phyloP scores from a whole-genome alignment of 2,888 invertebrate genomes.

The Eulithis prunata region DNA sequence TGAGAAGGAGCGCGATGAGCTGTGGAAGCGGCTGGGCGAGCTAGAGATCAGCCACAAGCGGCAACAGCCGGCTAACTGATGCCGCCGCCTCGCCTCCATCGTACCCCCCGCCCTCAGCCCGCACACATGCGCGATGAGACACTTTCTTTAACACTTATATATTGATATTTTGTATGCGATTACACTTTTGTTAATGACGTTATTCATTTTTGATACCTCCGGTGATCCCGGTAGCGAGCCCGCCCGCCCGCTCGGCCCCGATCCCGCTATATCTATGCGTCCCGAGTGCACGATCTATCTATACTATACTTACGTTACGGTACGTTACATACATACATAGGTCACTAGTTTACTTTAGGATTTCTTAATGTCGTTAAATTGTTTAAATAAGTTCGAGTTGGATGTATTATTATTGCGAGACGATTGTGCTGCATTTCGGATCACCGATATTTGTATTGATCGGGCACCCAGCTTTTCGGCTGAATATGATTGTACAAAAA shows the following conservation, averaged over 20 bases:
- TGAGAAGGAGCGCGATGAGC: constrained; percentile 97
- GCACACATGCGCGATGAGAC: constrained; percentile 68
- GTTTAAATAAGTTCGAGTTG: constrained; percentile 82
- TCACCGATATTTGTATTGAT: constrained; percentile 72
- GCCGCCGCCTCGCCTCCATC: constrained; percentile 59
- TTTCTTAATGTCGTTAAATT: constrained; percentile 81
- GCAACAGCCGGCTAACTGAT: constrained; percentile 78
- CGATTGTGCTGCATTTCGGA: constrained; percentile 75
- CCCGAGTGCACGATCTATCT: constrained; percentile 64
- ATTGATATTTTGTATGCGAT: constrained; percentile 81
- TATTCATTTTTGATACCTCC: constrained; percentile 78
- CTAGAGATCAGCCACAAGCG: constrained; percentile 90
- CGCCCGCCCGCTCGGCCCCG: constrained; percentile 48
- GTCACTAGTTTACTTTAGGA: constrained; percentile 79
- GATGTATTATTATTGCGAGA: constrained; percentile 79
- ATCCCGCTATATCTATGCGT: constrained; percentile 47
- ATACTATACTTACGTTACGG: constrained; percentile 38
- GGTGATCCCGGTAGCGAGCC: constrained; percentile 61
- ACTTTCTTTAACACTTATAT: constrained; percentile 77
- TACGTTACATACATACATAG: constrained; percentile 61
- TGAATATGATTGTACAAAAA: constrained; percentile 80
- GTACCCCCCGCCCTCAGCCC: constrained; percentile 53
- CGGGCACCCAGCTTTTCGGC: constrained; percentile 77
- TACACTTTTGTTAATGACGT: constrained; percentile 81
- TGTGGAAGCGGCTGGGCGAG: constrained; percentile 98